Evolutionary conservation across 2,113 vertebrate species (phyloP).

Genomic region (Colistium nudipinnis): DNA sequence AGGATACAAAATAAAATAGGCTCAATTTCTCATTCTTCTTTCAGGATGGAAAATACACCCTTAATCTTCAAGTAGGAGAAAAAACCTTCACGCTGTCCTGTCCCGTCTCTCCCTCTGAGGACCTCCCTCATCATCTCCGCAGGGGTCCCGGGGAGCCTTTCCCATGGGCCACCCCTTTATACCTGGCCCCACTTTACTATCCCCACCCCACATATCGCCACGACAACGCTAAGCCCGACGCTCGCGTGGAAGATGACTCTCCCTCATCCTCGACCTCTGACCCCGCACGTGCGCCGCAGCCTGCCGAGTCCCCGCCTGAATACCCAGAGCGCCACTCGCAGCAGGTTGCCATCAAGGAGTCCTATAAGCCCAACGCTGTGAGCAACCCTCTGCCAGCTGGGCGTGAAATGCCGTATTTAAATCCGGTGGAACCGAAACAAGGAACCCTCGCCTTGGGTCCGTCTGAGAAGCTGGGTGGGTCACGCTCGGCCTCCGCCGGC

Average conservation of each 20-base stretch:
- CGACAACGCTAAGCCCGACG: background rate
- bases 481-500: background rate
- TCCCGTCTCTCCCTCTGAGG: conserved; percentile 21
- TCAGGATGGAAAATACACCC: conserved; percentile 59
- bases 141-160: background rate
- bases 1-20: no score
- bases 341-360: background rate
- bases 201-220: conserved; percentile 56
- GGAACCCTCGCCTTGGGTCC: background rate
- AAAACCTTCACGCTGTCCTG: conserved; percentile 54
- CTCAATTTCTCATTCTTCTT: background rate
- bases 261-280: background rate
- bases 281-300: background rate
- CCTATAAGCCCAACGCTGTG: background rate
- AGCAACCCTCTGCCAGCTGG: background rate
- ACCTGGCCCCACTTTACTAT: conserved; percentile 67
- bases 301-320: conserved; percentile 8
- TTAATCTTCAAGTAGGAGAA: conserved; percentile 52
- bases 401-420: background rate
- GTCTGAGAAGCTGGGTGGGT: background rate
- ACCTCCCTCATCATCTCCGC: background rate
- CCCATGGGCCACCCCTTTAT: conserved; percentile 61
- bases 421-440: background rate
- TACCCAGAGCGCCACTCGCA: background rate
- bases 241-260: background rate